phyloP scores from a whole-genome alignment of 1,140 invertebrate genomes.

The Lepidostoma basale region DNA sequence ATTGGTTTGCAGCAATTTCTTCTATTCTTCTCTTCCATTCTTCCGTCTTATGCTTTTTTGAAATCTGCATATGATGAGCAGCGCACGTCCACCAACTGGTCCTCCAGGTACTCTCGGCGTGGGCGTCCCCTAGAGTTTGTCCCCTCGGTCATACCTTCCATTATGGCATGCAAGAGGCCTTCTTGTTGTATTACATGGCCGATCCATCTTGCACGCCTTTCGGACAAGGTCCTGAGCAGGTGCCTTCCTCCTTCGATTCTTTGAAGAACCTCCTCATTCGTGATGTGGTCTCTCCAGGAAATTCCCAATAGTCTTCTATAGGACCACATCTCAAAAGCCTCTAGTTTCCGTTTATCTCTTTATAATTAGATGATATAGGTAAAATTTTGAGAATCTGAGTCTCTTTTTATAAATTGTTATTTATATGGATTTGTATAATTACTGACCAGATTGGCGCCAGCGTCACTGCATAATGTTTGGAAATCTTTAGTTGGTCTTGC shows the following conservation, averaged over 20 bases:
- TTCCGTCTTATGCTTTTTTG: no score
- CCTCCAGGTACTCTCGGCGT: neutral
- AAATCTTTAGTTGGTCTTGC: constrained; percentile 25
- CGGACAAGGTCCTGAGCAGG: no score
- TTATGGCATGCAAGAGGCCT: no score
- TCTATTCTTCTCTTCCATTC: neutral
- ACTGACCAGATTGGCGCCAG: constrained; percentile 32
- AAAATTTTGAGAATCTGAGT: neutral
- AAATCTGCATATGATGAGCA: neutral
- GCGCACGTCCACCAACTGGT: neutral
- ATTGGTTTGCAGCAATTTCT: neutral
- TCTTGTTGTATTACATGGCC: no score
- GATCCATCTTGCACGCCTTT: no score
- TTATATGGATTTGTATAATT: neutral
- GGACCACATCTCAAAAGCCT: neutral
- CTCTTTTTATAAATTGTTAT: neutral
- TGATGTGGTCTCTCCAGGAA: no score
- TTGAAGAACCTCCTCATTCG: no score
- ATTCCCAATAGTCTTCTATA: no score
- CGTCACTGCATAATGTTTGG: constrained; percentile 28
- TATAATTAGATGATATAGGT: neutral
- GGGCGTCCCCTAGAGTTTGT: no score
- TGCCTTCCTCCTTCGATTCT: no score
- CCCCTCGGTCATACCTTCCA: no score
- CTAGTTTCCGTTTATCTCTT: neutral